These are phyloP conservation scores for Himalopsyche phryganea DNA, from an alignment of 1,140 invertebrate species.

Conservation along the genomic window DNA sequence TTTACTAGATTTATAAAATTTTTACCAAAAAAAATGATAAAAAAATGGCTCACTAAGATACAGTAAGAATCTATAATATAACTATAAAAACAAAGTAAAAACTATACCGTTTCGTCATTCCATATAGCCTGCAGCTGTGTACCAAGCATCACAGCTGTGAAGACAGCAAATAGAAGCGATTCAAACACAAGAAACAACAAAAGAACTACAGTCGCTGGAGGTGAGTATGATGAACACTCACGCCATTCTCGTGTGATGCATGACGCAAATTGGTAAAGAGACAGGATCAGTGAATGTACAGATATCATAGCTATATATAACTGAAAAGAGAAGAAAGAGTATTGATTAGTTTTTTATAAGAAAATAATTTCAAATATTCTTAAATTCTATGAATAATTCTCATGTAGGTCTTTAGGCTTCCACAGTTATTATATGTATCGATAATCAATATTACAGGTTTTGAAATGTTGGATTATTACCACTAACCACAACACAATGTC, in stretches of 20 bases:
- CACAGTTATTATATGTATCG: no score
- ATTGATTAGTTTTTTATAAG: no score
- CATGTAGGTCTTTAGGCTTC: no score
- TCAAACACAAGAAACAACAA: conserved; percentile 96
- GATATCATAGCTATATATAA: conserved; percentile 97
- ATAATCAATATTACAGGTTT: no score
- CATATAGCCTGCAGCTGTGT: conserved; percentile 98
- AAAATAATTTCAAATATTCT: no score
- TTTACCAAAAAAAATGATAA: no score
- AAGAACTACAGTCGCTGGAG: conserved; percentile 92
- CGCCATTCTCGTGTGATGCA: conserved; percentile 95
- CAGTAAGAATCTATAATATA: no score
- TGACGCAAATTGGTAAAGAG: conserved; percentile 89
- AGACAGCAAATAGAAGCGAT: conserved; percentile 95
- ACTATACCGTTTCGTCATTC: conserved; percentile 91
- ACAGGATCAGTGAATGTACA: conserved; percentile 87
- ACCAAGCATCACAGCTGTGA: conserved; percentile 96
- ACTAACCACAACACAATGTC: no score
- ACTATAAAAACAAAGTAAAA: neutral
- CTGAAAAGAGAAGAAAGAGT: conserved; percentile 74
- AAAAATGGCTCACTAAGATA: no score
- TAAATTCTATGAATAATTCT: no score
- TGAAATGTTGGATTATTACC: no score
- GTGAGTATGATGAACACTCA: conserved; percentile 88
- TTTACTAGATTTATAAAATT: no score